Evolutionary conservation across 2,888 invertebrate genomes (phyloP).

Genomic region (Sturmia bella): DNA sequence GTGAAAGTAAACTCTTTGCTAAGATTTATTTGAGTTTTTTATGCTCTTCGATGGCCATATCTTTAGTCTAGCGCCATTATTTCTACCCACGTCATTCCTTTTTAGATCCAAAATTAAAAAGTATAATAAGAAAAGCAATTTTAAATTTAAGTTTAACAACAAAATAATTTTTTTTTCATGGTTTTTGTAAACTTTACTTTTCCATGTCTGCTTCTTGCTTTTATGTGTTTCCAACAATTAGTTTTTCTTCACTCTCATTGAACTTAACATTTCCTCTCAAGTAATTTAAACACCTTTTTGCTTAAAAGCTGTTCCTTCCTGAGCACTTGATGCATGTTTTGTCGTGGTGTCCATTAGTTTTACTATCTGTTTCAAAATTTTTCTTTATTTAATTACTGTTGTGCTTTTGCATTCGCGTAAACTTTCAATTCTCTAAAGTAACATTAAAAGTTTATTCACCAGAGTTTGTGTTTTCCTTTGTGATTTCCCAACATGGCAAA

Average conservation of each 20-base stretch:
- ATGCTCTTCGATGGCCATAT: too few species aligned
- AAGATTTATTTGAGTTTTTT: too few species aligned
- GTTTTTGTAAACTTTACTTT: not conserved
- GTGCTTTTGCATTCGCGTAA: not conserved
- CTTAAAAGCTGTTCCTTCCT: not conserved
- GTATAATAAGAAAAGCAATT: not conserved
- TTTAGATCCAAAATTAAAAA: too few species aligned
- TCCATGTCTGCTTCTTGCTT: not conserved
- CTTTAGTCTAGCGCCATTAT: too few species aligned
- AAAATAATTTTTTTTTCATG: too few species aligned
- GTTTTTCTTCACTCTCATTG: too few species aligned
- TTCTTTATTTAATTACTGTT: not conserved
- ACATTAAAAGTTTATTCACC: constrained; percentile 52
- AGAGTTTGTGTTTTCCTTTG: not conserved
- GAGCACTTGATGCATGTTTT: not conserved
- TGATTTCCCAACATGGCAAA: constrained; percentile 16
- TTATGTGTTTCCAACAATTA: too few species aligned
- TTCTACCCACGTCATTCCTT: too few species aligned
- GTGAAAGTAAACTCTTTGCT: too few species aligned
- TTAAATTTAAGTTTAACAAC: not conserved
- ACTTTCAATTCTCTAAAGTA: constrained; percentile 26
- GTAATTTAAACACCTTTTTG: constrained; percentile 1
- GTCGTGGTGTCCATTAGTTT: not conserved
- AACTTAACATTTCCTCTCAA: not conserved
- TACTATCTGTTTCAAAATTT: not conserved